Evolutionary conservation across 2,113 vertebrate genomes (phyloP).

Genomic region (Sphyrna mokarran): DNA sequence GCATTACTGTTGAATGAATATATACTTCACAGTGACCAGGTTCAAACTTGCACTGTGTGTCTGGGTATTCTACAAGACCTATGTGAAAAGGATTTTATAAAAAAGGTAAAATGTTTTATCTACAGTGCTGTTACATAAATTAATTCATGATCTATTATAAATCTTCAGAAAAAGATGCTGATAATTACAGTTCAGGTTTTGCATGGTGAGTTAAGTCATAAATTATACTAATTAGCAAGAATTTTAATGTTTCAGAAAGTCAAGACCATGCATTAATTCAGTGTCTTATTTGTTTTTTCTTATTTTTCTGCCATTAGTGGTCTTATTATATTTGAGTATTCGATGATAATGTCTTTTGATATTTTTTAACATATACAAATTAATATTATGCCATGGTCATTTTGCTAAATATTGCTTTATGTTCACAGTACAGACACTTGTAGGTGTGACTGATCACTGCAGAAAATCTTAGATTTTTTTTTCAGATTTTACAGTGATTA

Average conservation of each 20-base stretch:
- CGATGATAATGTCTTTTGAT: neutral
- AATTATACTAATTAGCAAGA: conserved; percentile 25
- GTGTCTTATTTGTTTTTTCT: conserved; percentile 2
- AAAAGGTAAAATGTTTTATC: conserved; percentile 59
- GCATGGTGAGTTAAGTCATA: neutral
- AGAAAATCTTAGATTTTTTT: neutral
- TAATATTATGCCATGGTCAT: conserved; percentile 10
- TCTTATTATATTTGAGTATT: neutral
- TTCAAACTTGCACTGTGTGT: conserved; percentile 70
- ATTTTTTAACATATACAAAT: conserved; percentile 12
- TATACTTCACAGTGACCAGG: neutral
- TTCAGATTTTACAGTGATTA: conserved; percentile 8
- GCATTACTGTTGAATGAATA: neutral
- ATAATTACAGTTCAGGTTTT: neutral
- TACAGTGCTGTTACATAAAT: neutral
- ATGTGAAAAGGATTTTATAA: conserved; percentile 63
- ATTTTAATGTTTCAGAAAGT: neutral
- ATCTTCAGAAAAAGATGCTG: neutral
- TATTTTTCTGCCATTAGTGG: conserved; percentile 2
- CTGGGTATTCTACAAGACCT: conserved; percentile 83
- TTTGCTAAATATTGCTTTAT: conserved; percentile 19
- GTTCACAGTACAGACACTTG: neutral
- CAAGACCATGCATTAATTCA: neutral
- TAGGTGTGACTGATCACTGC: neutral
- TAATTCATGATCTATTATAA: neutral